Evolutionary conservation across 2,113 vertebrate genomes (phyloP).

Genomic region (Rhinoptilus africanus): DNA sequence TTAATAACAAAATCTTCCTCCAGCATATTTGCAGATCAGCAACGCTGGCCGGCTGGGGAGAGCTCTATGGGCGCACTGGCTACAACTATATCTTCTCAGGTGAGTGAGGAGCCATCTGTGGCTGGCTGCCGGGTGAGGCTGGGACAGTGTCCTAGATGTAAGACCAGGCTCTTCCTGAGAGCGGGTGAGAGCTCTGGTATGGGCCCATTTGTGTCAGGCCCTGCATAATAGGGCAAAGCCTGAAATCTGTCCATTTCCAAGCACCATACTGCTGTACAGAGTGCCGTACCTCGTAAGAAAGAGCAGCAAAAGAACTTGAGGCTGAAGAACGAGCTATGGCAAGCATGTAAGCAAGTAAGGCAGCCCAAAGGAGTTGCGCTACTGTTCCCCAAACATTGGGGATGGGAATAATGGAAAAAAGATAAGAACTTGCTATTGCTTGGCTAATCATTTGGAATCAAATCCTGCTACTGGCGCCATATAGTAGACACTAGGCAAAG

Average conservation of each 20-base stretch:
- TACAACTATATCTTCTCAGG: constrained; percentile 99
- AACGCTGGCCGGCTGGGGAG: constrained; percentile 96
- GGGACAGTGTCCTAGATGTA: not conserved
- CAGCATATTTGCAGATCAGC: constrained; percentile 97
- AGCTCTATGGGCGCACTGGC: constrained; percentile 94
- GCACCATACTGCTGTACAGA: not conserved
- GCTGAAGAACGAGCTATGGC: not conserved
- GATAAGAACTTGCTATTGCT: not conserved
- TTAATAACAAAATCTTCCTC: constrained; percentile 21
- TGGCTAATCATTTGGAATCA: not conserved
- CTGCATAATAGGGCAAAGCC: not conserved
- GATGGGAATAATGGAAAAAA: not conserved
- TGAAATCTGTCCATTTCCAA: not conserved
- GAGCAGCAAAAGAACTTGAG: not conserved
- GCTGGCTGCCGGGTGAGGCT: not conserved
- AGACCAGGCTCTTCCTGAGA: not conserved
- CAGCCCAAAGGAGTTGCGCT: not conserved
- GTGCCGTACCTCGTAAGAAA: not conserved
- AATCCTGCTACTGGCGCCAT: not conserved
- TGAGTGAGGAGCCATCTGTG: constrained; percentile 43
- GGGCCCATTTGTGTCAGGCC: not conserved
- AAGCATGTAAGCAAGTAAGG: not conserved
- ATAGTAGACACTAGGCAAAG: not conserved
- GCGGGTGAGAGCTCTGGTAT: not conserved
- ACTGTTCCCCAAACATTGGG: not conserved